These are phyloP conservation scores for Rhinopomastus cyanomelas DNA, from an alignment of 2,113 vertebrate species.

Conservation along the genomic window DNA sequence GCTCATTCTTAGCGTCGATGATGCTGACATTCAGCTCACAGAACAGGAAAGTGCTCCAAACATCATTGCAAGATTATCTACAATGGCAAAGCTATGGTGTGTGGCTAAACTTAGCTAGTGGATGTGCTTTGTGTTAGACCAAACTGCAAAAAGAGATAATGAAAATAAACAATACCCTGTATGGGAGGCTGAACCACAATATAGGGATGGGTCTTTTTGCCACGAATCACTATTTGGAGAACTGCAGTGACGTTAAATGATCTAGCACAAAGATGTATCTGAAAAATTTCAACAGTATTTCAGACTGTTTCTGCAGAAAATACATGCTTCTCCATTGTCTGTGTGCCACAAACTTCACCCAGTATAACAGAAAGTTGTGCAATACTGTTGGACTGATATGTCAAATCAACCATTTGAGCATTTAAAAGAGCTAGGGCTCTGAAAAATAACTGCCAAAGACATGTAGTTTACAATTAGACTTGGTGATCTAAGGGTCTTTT, in stretches of 20 bases:
- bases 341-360: not conserved
- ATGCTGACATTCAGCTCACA: not conserved
- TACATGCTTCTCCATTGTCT: not conserved
- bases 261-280: not conserved
- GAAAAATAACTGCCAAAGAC: not conserved
- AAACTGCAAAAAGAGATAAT: not conserved
- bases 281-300: not conserved
- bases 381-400: not conserved
- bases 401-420: not conserved
- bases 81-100: not conserved
- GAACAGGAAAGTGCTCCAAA: not conserved
- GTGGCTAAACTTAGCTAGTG: not conserved
- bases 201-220: not conserved
- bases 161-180: not conserved
- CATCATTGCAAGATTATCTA: not conserved
- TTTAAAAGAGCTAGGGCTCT: not conserved
- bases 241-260: not conserved
- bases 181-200: not conserved
- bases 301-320: not conserved
- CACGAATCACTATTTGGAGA: not conserved
- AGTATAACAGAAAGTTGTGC: not conserved
- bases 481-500: not conserved
- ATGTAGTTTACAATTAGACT: not conserved
- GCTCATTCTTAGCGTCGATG: not conserved
- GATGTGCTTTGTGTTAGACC: not conserved